Conservation (phyloP, 1,140 invertebrate genomes). For the Lasaia peninsularis region DNA sequence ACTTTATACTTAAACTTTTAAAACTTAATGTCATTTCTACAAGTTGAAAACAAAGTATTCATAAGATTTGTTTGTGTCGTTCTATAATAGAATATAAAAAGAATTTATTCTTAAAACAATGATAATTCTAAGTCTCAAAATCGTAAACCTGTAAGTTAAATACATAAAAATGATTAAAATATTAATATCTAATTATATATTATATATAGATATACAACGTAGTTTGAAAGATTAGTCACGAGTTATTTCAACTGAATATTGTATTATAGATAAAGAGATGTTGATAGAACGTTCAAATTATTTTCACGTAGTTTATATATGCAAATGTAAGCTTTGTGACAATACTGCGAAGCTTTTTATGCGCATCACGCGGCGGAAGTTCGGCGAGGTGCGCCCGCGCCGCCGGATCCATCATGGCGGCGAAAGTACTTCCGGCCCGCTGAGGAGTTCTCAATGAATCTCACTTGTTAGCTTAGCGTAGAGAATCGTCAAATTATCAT, state of each 20-base stretch:
- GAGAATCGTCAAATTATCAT: conserved; percentile 27
- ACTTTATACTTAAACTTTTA: too few relatives aligned
- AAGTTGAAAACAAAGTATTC: too few relatives aligned
- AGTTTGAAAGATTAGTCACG: background rate
- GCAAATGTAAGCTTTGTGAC: conserved; percentile 64
- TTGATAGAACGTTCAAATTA: conserved; percentile 48
- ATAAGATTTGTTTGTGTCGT: too few relatives aligned
- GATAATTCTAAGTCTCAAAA: too few relatives aligned
- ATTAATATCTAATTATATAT: background rate
- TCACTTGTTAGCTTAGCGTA: conserved; percentile 26
- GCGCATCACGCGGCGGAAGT: conserved; percentile 72
- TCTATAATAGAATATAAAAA: background rate
- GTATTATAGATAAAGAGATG: conserved; percentile 30
- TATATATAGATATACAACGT: background rate
- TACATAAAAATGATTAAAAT: background rate
- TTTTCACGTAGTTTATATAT: conserved; percentile 64
- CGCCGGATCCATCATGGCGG: conserved; percentile 74
- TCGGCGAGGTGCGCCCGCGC: conserved; percentile 60
- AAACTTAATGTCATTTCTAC: too few relatives aligned
- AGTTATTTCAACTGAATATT: background rate
- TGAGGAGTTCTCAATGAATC: conserved; percentile 65
- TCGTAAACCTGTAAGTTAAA: background rate
- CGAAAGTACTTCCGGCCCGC: conserved; percentile 71
- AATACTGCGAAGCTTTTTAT: conserved; percentile 68
- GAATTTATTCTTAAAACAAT: background rate